These are phyloP conservation scores for Elephas maximus DNA, from an alignment of 2,113 vertebrate genomes.

Conservation along the genomic window DNA sequence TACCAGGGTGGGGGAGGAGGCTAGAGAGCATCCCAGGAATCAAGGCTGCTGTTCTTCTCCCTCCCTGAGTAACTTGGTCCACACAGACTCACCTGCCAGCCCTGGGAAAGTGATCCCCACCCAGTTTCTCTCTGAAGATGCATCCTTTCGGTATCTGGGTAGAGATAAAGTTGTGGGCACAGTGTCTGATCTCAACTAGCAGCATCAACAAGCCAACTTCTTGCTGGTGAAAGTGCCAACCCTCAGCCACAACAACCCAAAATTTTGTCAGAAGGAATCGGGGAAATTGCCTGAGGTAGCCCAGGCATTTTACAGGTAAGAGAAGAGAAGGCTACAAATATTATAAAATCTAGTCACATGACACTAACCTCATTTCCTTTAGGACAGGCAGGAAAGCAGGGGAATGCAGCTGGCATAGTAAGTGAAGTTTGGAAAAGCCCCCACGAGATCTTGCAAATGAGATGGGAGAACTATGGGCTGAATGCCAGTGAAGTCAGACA, in stretches of 20 bases:
- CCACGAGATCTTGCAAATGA: neutral
- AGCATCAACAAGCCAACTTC: neutral
- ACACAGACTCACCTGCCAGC: neutral
- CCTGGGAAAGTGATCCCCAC: neutral
- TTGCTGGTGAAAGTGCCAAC: accelerated
- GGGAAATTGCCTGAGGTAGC: neutral
- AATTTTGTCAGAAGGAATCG: neutral
- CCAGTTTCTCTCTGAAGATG: neutral
- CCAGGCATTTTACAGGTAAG: neutral
- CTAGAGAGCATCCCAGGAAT: conserved; percentile 49
- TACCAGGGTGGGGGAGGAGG: neutral
- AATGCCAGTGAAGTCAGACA: neutral
- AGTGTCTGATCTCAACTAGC: neutral
- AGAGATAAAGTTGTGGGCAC: neutral
- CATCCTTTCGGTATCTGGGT: neutral
- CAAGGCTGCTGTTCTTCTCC: conserved; percentile 28
- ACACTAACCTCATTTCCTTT: neutral
- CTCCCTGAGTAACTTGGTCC: neutral
- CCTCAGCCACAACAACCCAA: neutral
- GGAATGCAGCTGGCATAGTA: neutral
- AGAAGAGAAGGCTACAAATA: neutral
- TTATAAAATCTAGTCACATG: neutral
- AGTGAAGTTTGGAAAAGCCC: neutral
- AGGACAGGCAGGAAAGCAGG: neutral
- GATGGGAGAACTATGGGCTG: neutral